Conservation (phyloP, 2,113 vertebrate genomes). For the Chinchilla lanigera region DNA sequence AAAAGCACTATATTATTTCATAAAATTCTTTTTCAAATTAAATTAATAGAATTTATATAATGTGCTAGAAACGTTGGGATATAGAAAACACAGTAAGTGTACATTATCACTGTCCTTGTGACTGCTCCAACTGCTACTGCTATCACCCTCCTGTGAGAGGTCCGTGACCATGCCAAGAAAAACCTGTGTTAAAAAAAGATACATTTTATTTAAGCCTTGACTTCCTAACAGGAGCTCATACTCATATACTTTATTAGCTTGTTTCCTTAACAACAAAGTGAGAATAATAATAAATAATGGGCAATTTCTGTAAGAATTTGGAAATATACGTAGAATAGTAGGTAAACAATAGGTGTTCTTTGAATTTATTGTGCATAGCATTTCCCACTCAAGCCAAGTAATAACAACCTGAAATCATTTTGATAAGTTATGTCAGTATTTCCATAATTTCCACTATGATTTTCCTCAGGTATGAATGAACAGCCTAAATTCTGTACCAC, state of each 20-base stretch:
- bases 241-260: neutral
- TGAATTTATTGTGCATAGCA: neutral
- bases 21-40: neutral
- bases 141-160: neutral
- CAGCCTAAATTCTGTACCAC: neutral
- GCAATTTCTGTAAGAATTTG: conserved; percentile 7
- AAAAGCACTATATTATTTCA: neutral
- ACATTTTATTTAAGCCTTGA: neutral
- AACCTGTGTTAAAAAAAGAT: neutral
- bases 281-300: neutral
- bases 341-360: neutral
- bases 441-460: neutral
- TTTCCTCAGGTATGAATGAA: neutral
- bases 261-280: neutral
- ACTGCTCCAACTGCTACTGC: neutral
- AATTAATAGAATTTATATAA: neutral
- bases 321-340: neutral
- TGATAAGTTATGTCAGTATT: neutral
- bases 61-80: neutral
- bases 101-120: neutral
- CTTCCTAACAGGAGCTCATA: neutral
- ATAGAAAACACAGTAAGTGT: neutral
- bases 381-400: neutral
- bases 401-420: neutral
- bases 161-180: neutral